These are phyloP conservation scores for Opisthograptis luteolata DNA, from an alignment of 2,888 invertebrate species.

Conservation along the genomic window DNA sequence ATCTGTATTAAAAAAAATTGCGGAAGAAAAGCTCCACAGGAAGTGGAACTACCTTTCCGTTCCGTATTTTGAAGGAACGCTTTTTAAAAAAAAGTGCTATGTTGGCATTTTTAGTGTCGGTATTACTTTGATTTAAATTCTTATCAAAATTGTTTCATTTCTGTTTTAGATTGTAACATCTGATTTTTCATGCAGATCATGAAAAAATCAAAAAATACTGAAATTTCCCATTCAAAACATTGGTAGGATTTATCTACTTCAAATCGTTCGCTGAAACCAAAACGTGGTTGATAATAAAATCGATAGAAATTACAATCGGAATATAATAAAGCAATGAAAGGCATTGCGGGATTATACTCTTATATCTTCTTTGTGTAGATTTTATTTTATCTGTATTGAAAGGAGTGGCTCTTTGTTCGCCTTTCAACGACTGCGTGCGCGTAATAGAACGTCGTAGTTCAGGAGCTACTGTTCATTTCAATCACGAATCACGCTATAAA, in stretches of 20 bases:
- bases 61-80: neutral
- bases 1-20: constrained; percentile 29
- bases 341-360: constrained; percentile 48
- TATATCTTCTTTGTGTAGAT: constrained; percentile 44
- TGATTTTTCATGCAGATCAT: no score
- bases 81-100: no score
- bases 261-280: neutral
- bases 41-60: neutral
- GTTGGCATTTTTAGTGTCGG: no score
- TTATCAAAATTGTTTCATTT: no score
- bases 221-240: no score
- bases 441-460: constrained; percentile 51
- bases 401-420: constrained; percentile 64
- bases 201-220: no score
- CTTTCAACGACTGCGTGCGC: constrained; percentile 53
- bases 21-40: constrained; percentile 41
- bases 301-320: constrained; percentile 36
- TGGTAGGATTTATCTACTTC: neutral
- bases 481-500: constrained; percentile 19
- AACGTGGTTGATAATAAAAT: constrained; percentile 24
- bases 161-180: no score
- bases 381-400: constrained; percentile 54
- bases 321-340: constrained; percentile 52
- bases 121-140: no score
- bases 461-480: constrained; percentile 1